phyloP scores from a whole-genome alignment of 35 echinoderm and acorn worm species.

The Ptychodera flava region DNA sequence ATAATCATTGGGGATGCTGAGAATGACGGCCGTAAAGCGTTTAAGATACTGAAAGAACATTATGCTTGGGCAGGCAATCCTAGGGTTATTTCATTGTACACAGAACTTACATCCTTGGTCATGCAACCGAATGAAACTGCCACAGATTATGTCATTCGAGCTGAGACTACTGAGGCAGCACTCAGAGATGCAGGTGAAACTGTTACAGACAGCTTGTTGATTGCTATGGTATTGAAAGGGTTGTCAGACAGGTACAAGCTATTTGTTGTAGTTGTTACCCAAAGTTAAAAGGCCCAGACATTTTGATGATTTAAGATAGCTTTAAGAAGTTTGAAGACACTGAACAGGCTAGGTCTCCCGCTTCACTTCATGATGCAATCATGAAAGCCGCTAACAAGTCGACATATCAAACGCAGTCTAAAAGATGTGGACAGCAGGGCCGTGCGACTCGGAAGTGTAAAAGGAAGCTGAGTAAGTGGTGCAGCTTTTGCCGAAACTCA shows the following conservation, averaged over 20 bases:
- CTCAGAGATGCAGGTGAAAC: slow-evolving; percentile 27
- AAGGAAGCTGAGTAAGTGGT: too few species aligned
- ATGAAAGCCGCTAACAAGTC: too few species aligned
- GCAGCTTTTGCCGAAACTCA: slow-evolving; percentile 23
- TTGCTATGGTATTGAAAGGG: too few species aligned
- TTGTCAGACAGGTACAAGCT: slow-evolving; percentile 10
- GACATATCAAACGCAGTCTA: too few species aligned
- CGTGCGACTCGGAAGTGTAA: slow-evolving; percentile 16
- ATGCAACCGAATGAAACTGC: too few species aligned
- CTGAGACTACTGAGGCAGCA: slow-evolving; percentile 33
- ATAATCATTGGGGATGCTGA: slow-evolving; percentile 17
- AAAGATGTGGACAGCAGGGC: slow-evolving; percentile 22
- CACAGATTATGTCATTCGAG: too few species aligned
- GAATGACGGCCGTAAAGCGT: slow-evolving; percentile 15
- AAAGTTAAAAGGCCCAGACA: slow-evolving; percentile 13
- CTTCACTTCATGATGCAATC: too few species aligned
- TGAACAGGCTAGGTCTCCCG: too few species aligned
- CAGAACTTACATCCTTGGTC: too few species aligned
- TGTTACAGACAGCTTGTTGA: too few species aligned
- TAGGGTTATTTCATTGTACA: slow-evolving; percentile 32
- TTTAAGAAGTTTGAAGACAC: slow-evolving; percentile 23
- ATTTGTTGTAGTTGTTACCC: slow-evolving; percentile 26
- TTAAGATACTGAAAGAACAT: slow-evolving; percentile 22
- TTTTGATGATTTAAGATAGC: slow-evolving; percentile 28
- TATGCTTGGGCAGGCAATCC: slow-evolving; percentile 20